Evolutionary conservation across 2,888 invertebrate species (phyloP).

Genomic region (Rugalucina vietnamica): DNA sequence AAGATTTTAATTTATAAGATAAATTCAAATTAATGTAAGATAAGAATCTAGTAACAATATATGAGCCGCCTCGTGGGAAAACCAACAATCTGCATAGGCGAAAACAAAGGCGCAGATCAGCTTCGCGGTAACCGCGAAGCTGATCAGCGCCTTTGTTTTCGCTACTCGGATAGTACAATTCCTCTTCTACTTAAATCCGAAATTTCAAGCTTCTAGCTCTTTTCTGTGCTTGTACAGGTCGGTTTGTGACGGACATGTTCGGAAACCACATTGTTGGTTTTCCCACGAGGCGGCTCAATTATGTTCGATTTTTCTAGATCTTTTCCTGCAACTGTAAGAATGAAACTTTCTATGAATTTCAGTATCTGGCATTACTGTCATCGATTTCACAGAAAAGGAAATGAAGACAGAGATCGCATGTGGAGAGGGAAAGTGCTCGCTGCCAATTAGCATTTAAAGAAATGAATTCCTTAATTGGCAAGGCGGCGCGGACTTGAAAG

Average conservation of each 20-base stretch:
- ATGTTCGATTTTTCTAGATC: neutral
- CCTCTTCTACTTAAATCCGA: too few relatives aligned
- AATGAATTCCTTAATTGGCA: constrained; percentile 11
- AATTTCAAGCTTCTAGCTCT: too few relatives aligned
- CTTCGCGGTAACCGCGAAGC: too few relatives aligned
- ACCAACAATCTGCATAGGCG: too few relatives aligned
- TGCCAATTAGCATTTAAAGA: constrained; percentile 9
- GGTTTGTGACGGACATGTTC: too few relatives aligned
- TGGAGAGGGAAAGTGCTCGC: constrained; percentile 5
- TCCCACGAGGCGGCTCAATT: too few relatives aligned
- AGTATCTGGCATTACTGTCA: neutral
- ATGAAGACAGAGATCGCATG: constrained; percentile 3
- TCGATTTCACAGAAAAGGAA: neutral
- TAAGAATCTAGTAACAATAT: neutral
- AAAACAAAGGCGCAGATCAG: too few relatives aligned
- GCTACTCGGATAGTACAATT: too few relatives aligned
- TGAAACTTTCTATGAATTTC: neutral
- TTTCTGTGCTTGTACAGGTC: too few relatives aligned
- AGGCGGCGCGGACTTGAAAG: constrained; percentile 10
- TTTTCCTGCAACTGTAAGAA: neutral
- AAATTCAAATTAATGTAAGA: constrained; percentile 1
- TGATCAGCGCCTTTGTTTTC: too few relatives aligned
- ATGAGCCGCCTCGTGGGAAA: too few relatives aligned
- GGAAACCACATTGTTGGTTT: too few relatives aligned
- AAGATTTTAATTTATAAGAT: neutral